Percentiles rank a stretch among this genome's conserved stretches.
phyloP scores from a whole-genome alignment of 2,888 invertebrate genomes.

The Hypomecis atomaria region DNA sequence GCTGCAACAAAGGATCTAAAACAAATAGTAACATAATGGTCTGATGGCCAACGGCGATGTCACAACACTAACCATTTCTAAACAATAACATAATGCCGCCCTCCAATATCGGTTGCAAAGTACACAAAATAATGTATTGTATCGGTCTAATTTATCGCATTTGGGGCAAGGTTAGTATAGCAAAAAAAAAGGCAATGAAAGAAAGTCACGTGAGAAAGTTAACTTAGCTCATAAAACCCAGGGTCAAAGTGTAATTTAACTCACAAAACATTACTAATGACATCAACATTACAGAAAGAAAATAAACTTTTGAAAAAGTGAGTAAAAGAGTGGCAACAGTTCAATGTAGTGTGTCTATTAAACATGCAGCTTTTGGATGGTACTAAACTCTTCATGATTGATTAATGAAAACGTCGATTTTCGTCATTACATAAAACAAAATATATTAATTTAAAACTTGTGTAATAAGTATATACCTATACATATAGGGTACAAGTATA shows the following conservation, averaged over 20 bases:
- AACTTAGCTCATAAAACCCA: background rate
- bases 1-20: constrained; percentile 73
- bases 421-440: no score
- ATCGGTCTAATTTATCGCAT: constrained; percentile 68
- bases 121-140: constrained; percentile 73
- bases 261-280: no score
- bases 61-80: constrained; percentile 70
- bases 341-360: no score
- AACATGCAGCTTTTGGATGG: no score
- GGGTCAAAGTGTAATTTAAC: no score
- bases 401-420: no score
- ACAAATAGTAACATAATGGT: constrained; percentile 79
- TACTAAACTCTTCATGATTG: no score
- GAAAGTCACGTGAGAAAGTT: constrained; percentile 32
- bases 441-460: no score
- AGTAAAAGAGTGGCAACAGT: no score
- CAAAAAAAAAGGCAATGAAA: constrained; percentile 41
- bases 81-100: constrained; percentile 72
- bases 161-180: constrained; percentile 47
- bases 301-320: no score
- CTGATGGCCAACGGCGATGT: constrained; percentile 73
- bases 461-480: background rate
- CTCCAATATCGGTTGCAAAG: constrained; percentile 67
- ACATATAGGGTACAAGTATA: background rate
- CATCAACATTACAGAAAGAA: no score